phyloP scores from a whole-genome alignment of 2,797 vertebrate genomes.

The Sebastes elongatus region DNA sequence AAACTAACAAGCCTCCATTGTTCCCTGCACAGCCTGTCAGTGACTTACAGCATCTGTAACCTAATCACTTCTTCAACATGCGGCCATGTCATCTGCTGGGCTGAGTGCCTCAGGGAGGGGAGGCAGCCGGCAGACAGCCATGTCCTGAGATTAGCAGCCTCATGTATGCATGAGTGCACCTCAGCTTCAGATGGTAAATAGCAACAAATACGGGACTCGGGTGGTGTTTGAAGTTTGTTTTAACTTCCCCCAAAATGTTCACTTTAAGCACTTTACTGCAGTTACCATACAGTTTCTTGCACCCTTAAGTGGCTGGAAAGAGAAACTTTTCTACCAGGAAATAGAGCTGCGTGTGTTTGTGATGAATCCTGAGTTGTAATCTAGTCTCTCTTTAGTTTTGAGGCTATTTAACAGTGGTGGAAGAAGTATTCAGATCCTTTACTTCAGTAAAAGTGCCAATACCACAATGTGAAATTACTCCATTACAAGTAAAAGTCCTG shows the following conservation, averaged over 20 bases:
- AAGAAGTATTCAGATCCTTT: no score
- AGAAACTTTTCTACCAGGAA: background rate
- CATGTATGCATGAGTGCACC: slow-evolving; percentile 38
- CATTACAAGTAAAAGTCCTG: no score
- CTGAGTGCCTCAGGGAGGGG: slow-evolving; percentile 35
- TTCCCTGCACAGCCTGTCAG: slow-evolving; percentile 32
- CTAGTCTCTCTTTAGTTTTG: background rate
- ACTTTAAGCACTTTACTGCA: background rate
- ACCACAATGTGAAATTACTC: no score
- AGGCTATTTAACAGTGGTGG: background rate
- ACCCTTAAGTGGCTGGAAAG: background rate
- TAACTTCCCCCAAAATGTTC: background rate
- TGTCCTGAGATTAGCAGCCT: slow-evolving; percentile 48
- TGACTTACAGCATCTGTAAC: slow-evolving; percentile 57
- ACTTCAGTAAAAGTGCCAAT: no score
- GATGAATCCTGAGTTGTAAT: background rate
- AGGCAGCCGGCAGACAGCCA: slow-evolving; percentile 57
- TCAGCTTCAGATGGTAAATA: slow-evolving; percentile 21
- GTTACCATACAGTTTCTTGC: background rate
- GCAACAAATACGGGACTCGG: background rate
- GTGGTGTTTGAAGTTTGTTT: background rate
- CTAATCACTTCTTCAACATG: slow-evolving; percentile 45
- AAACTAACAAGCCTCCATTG: slow-evolving; percentile 46
- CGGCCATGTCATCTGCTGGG: slow-evolving; percentile 60
- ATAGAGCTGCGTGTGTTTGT: background rate